Evolutionary conservation across 2,113 vertebrate species (phyloP), one percentile per base, ranked within the genome.

Genomic region (Poeciliopsis prolifica): DNA sequence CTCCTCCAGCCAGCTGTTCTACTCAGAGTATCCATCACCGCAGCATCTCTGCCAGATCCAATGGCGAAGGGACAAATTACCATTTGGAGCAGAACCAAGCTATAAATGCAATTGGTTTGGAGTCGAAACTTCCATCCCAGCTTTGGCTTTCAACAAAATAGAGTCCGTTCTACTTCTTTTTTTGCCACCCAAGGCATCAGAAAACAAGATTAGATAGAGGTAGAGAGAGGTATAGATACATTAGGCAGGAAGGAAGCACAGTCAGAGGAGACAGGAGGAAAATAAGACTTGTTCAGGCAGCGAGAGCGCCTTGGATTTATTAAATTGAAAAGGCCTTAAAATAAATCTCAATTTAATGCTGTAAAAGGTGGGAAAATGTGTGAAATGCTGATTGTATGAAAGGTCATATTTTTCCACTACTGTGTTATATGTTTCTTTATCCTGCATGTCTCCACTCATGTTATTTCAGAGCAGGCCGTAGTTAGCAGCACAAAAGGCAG

Each of bases 121-220:
- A 88, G 87, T 86, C 77, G 80, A 80, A 73, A 87, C 80, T 75
- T 70, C 80, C 82, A 69, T 76, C 75, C 70, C 67, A 11, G 86
- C 80, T 89, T 86, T 85, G 71, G 87, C 80, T 85, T 84, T 86
- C 72, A 87, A 89, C 75, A 80, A 73, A 90, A 89, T 87, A 74
- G 82, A 90, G 70, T 88, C 80, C 68, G 78, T 80, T 77, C 69
- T 72, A 42, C 13, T 40, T 66, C 24, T 40, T 66, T 68, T 33
- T 67, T 48, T 28, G 3, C 72, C 51, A 64, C 87, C 19, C 9
- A 64, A 77, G 72, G 65, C 74, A 88, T 83, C 79, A 80, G 79
- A 86, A 78, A 79, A 78, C 76, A 78, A 86, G 86, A 90, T 84
- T 87, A 84, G 83, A 85, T 80, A 68, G 80, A 75, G 75, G 78